Evolutionary conservation across 2,797 vertebrate genomes (phyloP).

Genomic region (Neosilurus hyrtlii): DNA sequence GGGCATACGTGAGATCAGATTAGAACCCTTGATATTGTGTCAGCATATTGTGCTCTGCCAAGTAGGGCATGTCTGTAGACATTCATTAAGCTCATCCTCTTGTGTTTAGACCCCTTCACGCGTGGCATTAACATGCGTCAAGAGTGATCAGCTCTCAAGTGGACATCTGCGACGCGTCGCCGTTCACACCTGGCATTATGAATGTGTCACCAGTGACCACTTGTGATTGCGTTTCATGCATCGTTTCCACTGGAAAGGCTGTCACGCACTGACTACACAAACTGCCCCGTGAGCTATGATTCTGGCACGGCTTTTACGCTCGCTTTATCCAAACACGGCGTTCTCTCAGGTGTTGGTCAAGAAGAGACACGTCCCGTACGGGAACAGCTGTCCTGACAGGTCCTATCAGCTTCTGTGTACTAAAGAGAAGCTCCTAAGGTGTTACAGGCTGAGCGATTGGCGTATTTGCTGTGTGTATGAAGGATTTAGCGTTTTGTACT

Average conservation of each 20-base stretch:
- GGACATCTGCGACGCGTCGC: neutral
- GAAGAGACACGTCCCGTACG: slow-evolving; percentile 22
- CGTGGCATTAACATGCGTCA: too few relatives aligned
- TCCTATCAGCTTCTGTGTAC: slow-evolving; percentile 51
- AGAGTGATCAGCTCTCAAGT: neutral
- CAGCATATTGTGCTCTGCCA: neutral
- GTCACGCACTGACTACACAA: neutral
- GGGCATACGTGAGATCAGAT: too few relatives aligned
- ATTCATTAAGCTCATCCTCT: neutral
- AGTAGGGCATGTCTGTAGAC: neutral
- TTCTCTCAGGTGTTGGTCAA: slow-evolving; percentile 16
- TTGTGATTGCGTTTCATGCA: neutral
- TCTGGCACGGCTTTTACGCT: neutral
- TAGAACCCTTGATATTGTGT: neutral
- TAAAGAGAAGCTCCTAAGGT: slow-evolving; percentile 22
- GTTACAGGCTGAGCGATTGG: slow-evolving; percentile 14
- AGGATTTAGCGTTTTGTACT: neutral
- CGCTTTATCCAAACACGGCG: neutral
- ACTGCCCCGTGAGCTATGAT: neutral
- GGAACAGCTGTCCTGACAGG: slow-evolving; percentile 49
- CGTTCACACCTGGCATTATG: neutral
- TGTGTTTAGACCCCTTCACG: too few relatives aligned
- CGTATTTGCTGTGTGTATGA: slow-evolving; percentile 4
- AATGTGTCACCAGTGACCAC: neutral
- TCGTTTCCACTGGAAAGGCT: neutral